Evolutionary conservation across 37 sponge, comb jelly and placozoan genomes (phyloP).

Genomic region (Agelas oroides): DNA sequence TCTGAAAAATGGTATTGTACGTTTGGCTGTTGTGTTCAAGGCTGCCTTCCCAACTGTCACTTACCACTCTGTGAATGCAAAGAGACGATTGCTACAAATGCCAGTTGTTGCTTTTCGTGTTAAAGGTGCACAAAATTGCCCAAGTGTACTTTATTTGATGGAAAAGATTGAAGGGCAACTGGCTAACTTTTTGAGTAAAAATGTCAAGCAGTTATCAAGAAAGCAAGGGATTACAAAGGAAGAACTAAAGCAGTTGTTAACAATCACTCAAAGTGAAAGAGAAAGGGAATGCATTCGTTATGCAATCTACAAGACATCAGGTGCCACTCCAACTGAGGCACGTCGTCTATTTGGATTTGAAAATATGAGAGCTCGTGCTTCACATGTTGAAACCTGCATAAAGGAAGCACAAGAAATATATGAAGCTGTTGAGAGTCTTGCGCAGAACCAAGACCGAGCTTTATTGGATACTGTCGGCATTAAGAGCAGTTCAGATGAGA

Average conservation of each 20-base stretch:
- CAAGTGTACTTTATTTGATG: no score
- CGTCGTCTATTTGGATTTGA: conserved; percentile 30
- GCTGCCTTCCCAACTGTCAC: conserved; percentile 16
- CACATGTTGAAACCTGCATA: conserved; percentile 11
- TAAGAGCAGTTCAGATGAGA: background rate
- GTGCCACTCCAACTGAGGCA: background rate
- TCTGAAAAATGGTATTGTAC: conserved; percentile 3
- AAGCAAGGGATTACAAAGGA: conserved; percentile 13
- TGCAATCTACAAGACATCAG: conserved; percentile 5
- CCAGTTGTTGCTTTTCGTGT: conserved; percentile 21
- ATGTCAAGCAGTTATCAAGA: no score
- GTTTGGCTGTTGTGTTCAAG: background rate
- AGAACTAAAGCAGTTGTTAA: background rate
- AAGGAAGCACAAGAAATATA: background rate
- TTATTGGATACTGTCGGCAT: background rate
- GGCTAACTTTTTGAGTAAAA: no score
- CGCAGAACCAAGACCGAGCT: conserved; percentile 16
- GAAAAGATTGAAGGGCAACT: no score
- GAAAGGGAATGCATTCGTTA: background rate
- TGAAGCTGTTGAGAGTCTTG: conserved; percentile 14
- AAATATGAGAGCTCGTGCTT: background rate
- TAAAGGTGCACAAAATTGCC: no score
- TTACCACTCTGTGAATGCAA: conserved; percentile 25
- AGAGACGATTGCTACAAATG: conserved; percentile 29
- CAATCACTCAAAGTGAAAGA: conserved; percentile 7